Evolutionary conservation across 2,113 vertebrate species (phyloP), one percentile per base, ranked within the genome.

Genomic region (Rattus norvegicus): DNA sequence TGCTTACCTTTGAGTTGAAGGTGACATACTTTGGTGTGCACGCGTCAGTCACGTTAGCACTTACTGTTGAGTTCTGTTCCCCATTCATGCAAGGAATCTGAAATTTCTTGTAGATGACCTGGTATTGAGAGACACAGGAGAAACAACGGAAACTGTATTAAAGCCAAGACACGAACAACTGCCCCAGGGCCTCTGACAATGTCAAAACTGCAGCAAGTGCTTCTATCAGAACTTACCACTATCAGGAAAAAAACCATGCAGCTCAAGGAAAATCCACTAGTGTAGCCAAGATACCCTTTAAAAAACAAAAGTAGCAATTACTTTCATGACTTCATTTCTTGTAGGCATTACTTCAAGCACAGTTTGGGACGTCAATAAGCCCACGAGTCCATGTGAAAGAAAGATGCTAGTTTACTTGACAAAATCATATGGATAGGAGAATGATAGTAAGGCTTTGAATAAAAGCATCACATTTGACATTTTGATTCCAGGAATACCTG

Each of bases 231-330:
- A 99, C 99, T 98, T 99, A 99, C 99, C 98, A 99, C 98, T 95
- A 99, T 98, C 81, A 99, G 99, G 98, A 99, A 99, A 98, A 99
- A 99, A 59, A 99, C 97, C 99, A 99, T 99, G 91, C 99, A 99
- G 96, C 98, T 98, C 97, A 99, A 97, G 79, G 99, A 99, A 98
- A 99, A 99, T 94, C 99, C 99, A 97, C 99, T 99, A 8, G 99
- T 99, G 88, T 99, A 99, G 93, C 99, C 99, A 94, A 99, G 98
- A 96, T 99, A 99, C 5, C 99, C 99, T 84, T 96, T 97, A 98
- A 87, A 98, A 54, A n/a, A 80, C 39, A 16, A 65, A 14, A 97
- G 95, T 97, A 24, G 17, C 24, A 97, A 96, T 76, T 47, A 76
- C 11, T 77, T 12, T 26, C 5, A 72, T 81, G 70, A 81, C 13